Evolutionary conservation across 2,113 vertebrate species (phyloP).

Genomic region (Bolborhynchus lineola): DNA sequence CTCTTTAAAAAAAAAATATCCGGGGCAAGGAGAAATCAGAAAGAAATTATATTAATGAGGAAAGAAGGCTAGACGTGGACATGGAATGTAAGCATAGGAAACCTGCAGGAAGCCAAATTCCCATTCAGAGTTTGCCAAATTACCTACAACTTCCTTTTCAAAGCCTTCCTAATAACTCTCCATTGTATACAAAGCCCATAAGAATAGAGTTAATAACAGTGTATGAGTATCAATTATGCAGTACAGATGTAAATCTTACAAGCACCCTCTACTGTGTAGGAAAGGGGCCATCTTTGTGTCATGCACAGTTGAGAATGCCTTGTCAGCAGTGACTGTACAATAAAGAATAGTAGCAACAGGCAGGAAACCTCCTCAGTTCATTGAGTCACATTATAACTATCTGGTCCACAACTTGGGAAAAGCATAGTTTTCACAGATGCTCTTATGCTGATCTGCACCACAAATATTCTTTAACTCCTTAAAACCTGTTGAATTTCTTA

Average conservation of each 20-base stretch:
- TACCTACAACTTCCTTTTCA: background rate
- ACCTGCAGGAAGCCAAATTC: background rate
- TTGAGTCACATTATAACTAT: background rate
- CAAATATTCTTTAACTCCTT: background rate
- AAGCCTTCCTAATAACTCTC: background rate
- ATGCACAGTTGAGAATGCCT: background rate
- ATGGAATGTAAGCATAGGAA: slow-evolving; percentile 8
- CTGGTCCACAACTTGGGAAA: background rate
- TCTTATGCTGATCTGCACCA: background rate
- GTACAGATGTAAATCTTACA: slow-evolving; percentile 6
- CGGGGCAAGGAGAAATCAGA: background rate
- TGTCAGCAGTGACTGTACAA: background rate
- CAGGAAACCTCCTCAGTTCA: background rate
- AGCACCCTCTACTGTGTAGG: background rate
- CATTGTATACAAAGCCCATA: background rate
- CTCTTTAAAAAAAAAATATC: background rate
- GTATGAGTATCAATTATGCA: background rate
- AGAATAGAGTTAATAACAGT: slow-evolving; percentile 9
- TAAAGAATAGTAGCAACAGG: background rate
- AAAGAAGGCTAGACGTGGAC: background rate
- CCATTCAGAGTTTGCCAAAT: slow-evolving; percentile 13
- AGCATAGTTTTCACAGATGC: background rate
- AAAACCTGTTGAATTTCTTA: background rate
- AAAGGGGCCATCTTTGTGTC: background rate
- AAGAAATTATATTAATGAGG: slow-evolving; percentile 27